These are phyloP conservation scores for Xiphias gladius DNA, from an alignment of 2,113 vertebrate genomes.

Conservation along the genomic window DNA sequence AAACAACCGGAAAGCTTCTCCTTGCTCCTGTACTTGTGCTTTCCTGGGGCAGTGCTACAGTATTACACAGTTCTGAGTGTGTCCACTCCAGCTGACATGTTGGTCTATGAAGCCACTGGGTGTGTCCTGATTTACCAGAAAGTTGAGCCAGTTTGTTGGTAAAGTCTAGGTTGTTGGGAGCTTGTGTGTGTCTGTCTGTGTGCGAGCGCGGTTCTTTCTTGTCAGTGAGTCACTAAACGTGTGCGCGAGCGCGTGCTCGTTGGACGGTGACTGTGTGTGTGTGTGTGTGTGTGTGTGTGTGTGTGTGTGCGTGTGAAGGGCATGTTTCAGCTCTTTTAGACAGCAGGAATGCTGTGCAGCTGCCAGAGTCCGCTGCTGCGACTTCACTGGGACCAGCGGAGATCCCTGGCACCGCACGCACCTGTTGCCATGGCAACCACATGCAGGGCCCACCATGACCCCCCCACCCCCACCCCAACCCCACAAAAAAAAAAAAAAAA, in stretches of 20 bases:
- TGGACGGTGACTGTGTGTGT: neutral
- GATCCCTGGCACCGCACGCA: conserved; percentile 65
- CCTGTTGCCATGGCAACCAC: conserved; percentile 75
- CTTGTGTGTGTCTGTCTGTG: neutral
- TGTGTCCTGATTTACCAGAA: conserved; percentile 54
- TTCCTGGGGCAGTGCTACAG: conserved; percentile 5
- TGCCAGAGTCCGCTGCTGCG: conserved; percentile 68
- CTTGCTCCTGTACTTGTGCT: conserved; percentile 32
- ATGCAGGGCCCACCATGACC: conserved; percentile 49
- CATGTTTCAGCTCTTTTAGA: conserved; percentile 50
- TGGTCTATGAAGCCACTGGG: conserved; percentile 19
- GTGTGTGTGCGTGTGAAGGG: conserved; percentile 33
- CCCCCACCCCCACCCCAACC: neutral
- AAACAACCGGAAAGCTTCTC: neutral
- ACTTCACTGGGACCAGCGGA: conserved; percentile 72
- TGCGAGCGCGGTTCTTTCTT: too few species aligned
- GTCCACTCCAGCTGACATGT: conserved; percentile 31
- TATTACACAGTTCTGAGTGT: neutral
- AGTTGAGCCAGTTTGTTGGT: neutral
- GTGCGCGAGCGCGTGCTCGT: neutral
- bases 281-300: conserved; percentile 42
- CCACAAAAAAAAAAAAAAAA: too few species aligned
- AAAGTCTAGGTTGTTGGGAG: neutral
- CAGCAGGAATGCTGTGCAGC: conserved; percentile 67
- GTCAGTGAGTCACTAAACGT: too few species aligned